Evolutionary conservation across 2,888 invertebrate genomes (phyloP), one percentile per base, ranked within the genome.

Genomic region (Cryptus armator): DNA sequence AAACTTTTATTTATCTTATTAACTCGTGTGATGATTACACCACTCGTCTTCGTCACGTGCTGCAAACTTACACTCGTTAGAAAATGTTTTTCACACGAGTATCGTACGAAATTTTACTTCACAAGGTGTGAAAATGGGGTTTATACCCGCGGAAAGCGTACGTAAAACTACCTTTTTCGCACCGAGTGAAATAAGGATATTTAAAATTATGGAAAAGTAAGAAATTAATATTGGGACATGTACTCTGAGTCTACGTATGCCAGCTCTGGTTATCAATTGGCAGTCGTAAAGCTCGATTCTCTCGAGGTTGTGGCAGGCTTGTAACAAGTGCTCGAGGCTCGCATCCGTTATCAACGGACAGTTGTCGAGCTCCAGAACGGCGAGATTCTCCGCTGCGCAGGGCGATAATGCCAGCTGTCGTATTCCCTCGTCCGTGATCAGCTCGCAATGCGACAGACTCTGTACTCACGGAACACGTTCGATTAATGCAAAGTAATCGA

Each of bases 231-330:
- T 62, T 24, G 53, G 71, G 48, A 68, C 71, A 94, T 95, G 93
- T 94, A 99, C 99, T 96, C 99, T 96, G 89, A 99, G 96, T 94
- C 98, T 96, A 91, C 98, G 96, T 93, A 99, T 99, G 89, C 99
- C 99, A 92, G 98, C 97, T 92, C 99, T 96, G 71, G 99, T 99
- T 91, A 99, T 99, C 91, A 99, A 96, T 95, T 99, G 99, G 95
- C 99, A 99, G 95, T 99, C 99, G 94, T 99, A 99, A 82, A 99
- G 95, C 94, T 99, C 99, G 90, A 99, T 98, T 87, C 99, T 96
- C 94, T 99, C 98, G 91, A 99, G 95, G 94, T 98, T 98, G 95
- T 98, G 98, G 95, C 99, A 99, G 83, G 98, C 97, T 88, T 96
- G 97, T 85, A 94, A 91, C 90, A 99, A 96, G 94, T 99, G 98